A percentile compares a stretch with the other conserved stretches of the same genome.
Conservation (phyloP, 2,888 invertebrate genomes). For the Erebia aethiops region DNA sequence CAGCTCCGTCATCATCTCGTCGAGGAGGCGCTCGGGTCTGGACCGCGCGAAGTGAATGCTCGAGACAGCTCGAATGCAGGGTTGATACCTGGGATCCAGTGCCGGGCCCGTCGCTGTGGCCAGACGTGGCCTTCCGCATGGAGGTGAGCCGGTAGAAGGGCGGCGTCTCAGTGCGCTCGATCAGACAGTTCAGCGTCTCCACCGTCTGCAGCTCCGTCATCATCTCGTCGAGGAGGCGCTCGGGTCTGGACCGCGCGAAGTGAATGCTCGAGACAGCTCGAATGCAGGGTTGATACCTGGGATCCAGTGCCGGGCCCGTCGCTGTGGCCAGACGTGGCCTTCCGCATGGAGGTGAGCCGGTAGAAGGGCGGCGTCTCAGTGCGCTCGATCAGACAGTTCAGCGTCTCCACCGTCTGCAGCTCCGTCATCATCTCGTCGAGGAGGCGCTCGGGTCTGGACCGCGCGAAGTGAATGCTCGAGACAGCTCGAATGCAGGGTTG, state of each 20-base stretch:
- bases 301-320: slow-evolving; percentile 75
- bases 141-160: slow-evolving; percentile 98
- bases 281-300: slow-evolving; percentile 53
- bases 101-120: slow-evolving; percentile 75
- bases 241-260: slow-evolving; percentile 95
- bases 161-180: slow-evolving; percentile 98
- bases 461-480: slow-evolving; percentile 85
- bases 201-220: slow-evolving; percentile 98
- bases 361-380: slow-evolving; percentile 99
- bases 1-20: slow-evolving; percentile 98
- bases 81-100: slow-evolving; percentile 69
- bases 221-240: slow-evolving; percentile 96
- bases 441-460: slow-evolving; percentile 95
- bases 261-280: slow-evolving; percentile 52
- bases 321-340: slow-evolving; percentile 88
- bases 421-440: slow-evolving; percentile 99
- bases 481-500: too few relatives aligned
- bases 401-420: slow-evolving; percentile 97
- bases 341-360: slow-evolving; percentile 95
- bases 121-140: slow-evolving; percentile 94
- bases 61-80: too few relatives aligned
- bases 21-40: slow-evolving; percentile 94
- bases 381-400: slow-evolving; percentile 97
- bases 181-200: slow-evolving; percentile 96
- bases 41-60: slow-evolving; percentile 89